A percentile compares a stretch with the other conserved stretches of the same genome.
Evolutionary conservation across 2,888 invertebrate genomes (phyloP).

Genomic region (Anorthoa munda): DNA sequence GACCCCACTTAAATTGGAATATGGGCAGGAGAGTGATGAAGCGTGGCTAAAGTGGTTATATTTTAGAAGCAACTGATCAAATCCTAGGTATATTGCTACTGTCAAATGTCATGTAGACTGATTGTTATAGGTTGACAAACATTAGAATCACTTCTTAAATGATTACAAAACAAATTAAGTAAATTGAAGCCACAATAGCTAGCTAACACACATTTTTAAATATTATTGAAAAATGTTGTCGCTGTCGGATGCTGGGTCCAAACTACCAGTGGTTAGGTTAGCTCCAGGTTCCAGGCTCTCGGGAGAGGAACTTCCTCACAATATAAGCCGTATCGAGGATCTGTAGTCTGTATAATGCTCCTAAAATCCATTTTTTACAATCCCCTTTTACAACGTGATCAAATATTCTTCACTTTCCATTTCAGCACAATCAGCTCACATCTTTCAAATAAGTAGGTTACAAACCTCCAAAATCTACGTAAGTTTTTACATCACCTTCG

Average conservation of each 20-base stretch:
- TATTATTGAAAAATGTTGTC: too few relatives aligned
- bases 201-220: too few relatives aligned
- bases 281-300: too few relatives aligned
- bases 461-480: background rate
- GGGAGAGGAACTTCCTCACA: too few relatives aligned
- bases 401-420: background rate
- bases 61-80: background rate
- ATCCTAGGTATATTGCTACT: background rate
- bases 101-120: background rate
- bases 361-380: background rate
- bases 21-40: background rate
- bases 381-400: background rate
- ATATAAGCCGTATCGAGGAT: too few relatives aligned
- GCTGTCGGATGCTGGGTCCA: too few relatives aligned
- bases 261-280: too few relatives aligned
- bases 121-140: background rate
- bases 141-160: background rate
- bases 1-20: background rate
- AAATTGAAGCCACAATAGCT: too few relatives aligned
- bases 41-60: too few relatives aligned
- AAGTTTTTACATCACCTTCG: slow-evolving; percentile 21
- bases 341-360: background rate
- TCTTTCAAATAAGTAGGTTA: background rate
- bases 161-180: background rate
- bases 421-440: background rate